Conservation (phyloP, 2,113 vertebrate genomes). For the Brienomyrus brachyistius region DNA sequence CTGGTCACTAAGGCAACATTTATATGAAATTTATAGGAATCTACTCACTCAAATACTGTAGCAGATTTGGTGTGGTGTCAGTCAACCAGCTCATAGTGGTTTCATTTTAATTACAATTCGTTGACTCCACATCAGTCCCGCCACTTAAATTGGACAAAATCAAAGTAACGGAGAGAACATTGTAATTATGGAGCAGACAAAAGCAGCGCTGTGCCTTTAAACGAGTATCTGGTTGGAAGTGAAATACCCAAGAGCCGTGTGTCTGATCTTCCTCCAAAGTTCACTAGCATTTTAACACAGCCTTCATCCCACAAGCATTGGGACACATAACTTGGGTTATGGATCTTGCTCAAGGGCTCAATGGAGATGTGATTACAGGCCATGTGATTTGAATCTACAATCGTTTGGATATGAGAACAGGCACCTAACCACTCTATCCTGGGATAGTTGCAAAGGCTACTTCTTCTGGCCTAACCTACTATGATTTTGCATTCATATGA, state of each 20-base stretch:
- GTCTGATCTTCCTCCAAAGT: not conserved
- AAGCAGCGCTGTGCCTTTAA: not conserved
- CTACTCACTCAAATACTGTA: not conserved
- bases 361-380: not conserved
- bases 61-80: not conserved
- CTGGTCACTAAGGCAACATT: not conserved
- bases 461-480: not conserved
- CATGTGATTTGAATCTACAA: not conserved
- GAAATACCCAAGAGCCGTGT: not conserved
- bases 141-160: slow-evolving; percentile 33
- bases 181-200: not conserved
- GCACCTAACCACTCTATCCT: not conserved
- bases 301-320: not conserved
- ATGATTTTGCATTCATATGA: not conserved
- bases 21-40: not conserved
- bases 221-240: not conserved
- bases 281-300: not conserved
- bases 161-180: slow-evolving; percentile 9
- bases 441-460: not conserved
- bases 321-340: not conserved
- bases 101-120: slow-evolving; percentile 55
- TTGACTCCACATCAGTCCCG: slow-evolving; percentile 50
- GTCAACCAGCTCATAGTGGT: not conserved
- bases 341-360: not conserved
- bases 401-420: not conserved